Base-by-base conservation (phyloP, 2,888 invertebrate genomes). In the Pachliopta kotzebuea region DNA sequence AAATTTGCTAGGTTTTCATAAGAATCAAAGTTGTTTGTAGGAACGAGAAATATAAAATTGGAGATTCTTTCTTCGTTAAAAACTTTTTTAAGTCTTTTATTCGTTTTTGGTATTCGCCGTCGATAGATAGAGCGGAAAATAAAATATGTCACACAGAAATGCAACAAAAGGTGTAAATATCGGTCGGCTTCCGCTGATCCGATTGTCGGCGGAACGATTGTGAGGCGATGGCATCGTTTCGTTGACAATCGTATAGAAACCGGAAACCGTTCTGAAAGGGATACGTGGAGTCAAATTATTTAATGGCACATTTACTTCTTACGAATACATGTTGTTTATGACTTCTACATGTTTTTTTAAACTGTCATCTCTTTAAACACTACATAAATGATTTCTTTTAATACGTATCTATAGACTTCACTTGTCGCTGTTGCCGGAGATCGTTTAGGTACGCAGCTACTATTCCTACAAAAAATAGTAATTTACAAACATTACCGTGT, bases 91-190 rank as follows among this genome's bases (percentile, higher is more conserved):
- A 14, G n/a, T 45, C n/a, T 45, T n/a, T 45, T n/a, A 45, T 6
- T 45, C 45, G 18, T 7, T n/a, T 45, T 11, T 45, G 45, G 45
- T n/a, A n/a, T 45, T 45, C 18, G 45, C n/a, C 6, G 45, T 3
- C 45, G 18, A 45, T 45, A 45, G 11, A 23, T 21, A 23, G 3
- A 20, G 23, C 58, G 60, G 42, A 58, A 26, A 42, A n/a, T 18
- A 37, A 26, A 57, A 52, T 53, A 42, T 45, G 42, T 52, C 26
- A 37, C 42, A 57, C 26, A 31, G 31, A 45, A 63, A 54, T 42
- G 37, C 57, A 31, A 53, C 54, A 59, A 59, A 55, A 63, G 59
- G 63, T 63, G 63, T 59, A 63, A 63, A 63, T 63, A 59, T 59
- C 63, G 24, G 17, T 20, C 18, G 31, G 58, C 63, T 63, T 63